Evolutionary conservation across 2,113 vertebrate genomes (phyloP), one percentile per base, ranked within the genome.

Genomic region (Aramus guarauna): DNA sequence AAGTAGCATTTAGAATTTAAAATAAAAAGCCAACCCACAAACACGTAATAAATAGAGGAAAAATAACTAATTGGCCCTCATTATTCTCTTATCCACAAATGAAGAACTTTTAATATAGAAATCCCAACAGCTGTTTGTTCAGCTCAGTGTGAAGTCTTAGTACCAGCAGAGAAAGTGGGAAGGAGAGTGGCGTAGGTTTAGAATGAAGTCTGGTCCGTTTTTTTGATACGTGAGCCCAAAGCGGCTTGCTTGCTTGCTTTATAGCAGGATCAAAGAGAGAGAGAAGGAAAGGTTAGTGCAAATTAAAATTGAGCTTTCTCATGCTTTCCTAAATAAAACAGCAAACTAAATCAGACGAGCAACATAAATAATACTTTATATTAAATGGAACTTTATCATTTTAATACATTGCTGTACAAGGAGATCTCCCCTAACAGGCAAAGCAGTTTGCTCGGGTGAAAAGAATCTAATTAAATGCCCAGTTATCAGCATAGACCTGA

Each of bases 271-370:
- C 77, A 92, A 94, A 91, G 77, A 72, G 27, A 91, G 23, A 82
- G 34, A 48, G 4, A 82, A 45, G 48, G 72, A 93, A 69, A 80
- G 75, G 92, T 98, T 98, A 97, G 85, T 43, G 50, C 90, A 97
- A 97, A 88, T 96, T 96, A 97, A 96, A 97, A 96, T 68, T 85
- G 91, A 96, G 88, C 80, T 92, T 97, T 97, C 97, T 98, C 75
- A 62, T 95, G 94, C 77, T 96, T 97, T 97, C 91, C 94, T 95
- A 97, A 97, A 97, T 95, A 97, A 97, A 98, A 91, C 77, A 96
- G 93, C 71, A 97, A 96, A 97, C 90, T 96, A 95, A 98, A 92
- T 96, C 96, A 97, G 96, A 97, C 2, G 11, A 97, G 95, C 89
- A 96, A 94, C 97, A 95, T 87, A 96, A 97, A 97, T 96, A 95